A percentile compares a stretch with the other conserved stretches of the same genome.
phyloP scores from a whole-genome alignment of 2,113 vertebrate genomes.

The Ptilorrhoa leucosticta region DNA sequence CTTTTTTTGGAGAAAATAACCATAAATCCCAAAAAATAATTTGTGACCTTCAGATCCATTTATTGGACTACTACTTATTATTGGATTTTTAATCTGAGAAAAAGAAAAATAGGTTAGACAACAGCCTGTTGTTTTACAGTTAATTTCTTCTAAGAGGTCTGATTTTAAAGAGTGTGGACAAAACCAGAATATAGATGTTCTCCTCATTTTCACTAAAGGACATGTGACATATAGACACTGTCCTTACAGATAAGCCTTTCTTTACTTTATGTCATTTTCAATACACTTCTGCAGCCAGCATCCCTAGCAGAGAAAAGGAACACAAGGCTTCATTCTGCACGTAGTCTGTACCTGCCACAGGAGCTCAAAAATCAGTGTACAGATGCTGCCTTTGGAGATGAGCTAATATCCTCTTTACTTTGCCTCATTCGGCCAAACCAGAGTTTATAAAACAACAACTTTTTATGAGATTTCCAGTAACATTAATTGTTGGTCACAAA shows the following conservation, averaged over 20 bases:
- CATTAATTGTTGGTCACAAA: constrained; percentile 75
- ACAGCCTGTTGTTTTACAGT: neutral
- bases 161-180: neutral
- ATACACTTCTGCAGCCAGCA: neutral
- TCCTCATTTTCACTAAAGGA: neutral
- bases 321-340: neutral
- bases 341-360: neutral
- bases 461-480: constrained; percentile 76
- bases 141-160: neutral
- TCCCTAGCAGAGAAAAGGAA: neutral
- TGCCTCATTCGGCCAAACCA: constrained; percentile 16
- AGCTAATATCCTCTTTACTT: neutral
- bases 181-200: neutral
- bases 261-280: neutral
- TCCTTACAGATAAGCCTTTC: neutral
- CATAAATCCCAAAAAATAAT: neutral
- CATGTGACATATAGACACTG: neutral
- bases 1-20: neutral
- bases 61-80: neutral
- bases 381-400: neutral
- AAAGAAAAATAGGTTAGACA: neutral
- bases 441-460: constrained; percentile 64
- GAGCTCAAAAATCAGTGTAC: neutral
- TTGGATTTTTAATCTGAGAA: neutral
- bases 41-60: neutral